Evolutionary conservation across 2,797 vertebrate genomes (phyloP).

Genomic region (Fundulus diaphanus): DNA sequence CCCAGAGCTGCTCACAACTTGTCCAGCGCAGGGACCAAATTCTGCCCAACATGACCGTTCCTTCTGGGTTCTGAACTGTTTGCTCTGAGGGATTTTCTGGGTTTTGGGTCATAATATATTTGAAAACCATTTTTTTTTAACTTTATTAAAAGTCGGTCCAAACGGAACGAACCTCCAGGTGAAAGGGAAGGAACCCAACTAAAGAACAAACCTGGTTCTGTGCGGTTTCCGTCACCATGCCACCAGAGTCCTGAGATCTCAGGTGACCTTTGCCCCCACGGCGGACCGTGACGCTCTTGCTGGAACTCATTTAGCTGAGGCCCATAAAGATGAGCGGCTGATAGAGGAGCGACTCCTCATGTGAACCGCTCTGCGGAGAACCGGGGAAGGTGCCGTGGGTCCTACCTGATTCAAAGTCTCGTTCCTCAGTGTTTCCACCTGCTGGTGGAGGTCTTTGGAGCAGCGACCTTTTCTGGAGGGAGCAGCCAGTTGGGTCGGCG

Average conservation of each 20-base stretch:
- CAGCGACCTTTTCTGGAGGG: accelerated
- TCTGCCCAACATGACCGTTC: not conserved
- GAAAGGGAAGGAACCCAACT: not conserved
- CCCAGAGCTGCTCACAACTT: not conserved
- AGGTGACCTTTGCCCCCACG: not conserved
- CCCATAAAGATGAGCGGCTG: not conserved
- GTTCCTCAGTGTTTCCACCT: accelerated
- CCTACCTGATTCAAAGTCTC: accelerated
- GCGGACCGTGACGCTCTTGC: too few species aligned
- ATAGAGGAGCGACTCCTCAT: too few species aligned
- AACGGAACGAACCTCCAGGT: not conserved
- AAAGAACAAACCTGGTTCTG: not conserved
- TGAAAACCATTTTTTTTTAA: too few species aligned
- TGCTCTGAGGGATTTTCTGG: not conserved
- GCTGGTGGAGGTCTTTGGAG: not conserved
- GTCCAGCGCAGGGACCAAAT: not conserved
- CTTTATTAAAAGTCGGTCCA: too few species aligned
- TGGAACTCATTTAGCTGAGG: not conserved
- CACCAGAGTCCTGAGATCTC: not conserved
- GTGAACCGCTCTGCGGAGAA: too few species aligned
- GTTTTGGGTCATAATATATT: not conserved
- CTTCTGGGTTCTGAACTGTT: not conserved
- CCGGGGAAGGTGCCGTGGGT: too few species aligned
- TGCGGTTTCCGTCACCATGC: not conserved
- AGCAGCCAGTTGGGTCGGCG: not conserved